Conservation (phyloP, 2,888 invertebrate genomes). For the Carcina quercana region DNA sequence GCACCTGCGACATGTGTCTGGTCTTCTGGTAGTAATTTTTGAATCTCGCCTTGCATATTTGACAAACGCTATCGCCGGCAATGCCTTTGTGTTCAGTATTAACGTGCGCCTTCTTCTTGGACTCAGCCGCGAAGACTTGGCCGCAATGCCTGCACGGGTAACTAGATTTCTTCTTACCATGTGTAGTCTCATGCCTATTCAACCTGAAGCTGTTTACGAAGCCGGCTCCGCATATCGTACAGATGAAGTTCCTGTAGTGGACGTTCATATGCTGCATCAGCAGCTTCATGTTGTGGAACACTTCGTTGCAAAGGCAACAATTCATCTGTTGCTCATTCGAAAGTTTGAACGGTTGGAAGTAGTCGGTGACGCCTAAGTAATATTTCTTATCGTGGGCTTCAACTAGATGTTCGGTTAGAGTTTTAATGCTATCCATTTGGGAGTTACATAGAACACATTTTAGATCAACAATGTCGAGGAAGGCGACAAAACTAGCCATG, state of each 20-base stretch:
- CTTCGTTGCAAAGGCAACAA: conserved; percentile 53
- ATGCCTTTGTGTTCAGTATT: conserved; percentile 61
- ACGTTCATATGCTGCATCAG: conserved; percentile 64
- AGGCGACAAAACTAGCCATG: conserved; percentile 56
- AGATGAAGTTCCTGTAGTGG: conserved; percentile 61
- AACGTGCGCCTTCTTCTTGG: conserved; percentile 57
- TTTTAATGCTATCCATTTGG: conserved; percentile 36
- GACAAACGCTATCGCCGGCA: conserved; percentile 60
- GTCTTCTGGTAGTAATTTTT: conserved; percentile 66
- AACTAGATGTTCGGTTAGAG: conserved; percentile 46
- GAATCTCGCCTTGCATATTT: conserved; percentile 60
- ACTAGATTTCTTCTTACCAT: conserved; percentile 53
- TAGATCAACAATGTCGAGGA: conserved; percentile 55
- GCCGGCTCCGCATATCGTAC: conserved; percentile 59
- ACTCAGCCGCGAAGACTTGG: conserved; percentile 50
- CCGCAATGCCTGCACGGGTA: conserved; percentile 55
- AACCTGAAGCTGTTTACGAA: conserved; percentile 58
- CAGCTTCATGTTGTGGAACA: conserved; percentile 57
- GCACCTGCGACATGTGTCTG: conserved; percentile 59
- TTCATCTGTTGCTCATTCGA: conserved; percentile 49
- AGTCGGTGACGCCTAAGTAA: conserved; percentile 50
- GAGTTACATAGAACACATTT: conserved; percentile 53
- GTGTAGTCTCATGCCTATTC: conserved; percentile 55
- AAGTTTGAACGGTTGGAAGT: conserved; percentile 53
- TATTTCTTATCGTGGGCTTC: conserved; percentile 50